Percentiles rank a stretch among this genome's conserved stretches.
Conservation (phyloP, 2,888 invertebrate species). For the Clanis bilineata region DNA sequence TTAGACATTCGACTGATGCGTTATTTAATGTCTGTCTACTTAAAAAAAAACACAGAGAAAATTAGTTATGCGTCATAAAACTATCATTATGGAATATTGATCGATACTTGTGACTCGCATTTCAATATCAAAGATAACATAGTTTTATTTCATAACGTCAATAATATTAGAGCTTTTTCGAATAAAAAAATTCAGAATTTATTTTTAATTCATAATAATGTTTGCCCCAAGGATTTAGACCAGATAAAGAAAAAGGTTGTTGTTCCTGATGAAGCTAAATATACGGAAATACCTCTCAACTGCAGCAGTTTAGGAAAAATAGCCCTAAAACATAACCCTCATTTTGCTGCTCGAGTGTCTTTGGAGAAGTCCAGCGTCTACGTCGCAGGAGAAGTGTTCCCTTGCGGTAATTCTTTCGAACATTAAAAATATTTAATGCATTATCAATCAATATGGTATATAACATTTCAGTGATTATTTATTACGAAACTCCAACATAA, state of each 20-base stretch:
- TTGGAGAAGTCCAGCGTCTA: conserved; percentile 66
- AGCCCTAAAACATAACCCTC: conserved; percentile 49
- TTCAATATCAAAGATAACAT: conserved; percentile 1
- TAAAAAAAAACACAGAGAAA: too few species aligned
- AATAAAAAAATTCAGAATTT: background rate
- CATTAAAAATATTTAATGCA: background rate
- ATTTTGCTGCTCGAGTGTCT: conserved; percentile 61
- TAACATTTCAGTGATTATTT: too few species aligned
- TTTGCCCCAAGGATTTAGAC: conserved; percentile 51
- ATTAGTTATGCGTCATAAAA: too few species aligned
- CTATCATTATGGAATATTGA: background rate
- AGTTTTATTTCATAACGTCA: background rate
- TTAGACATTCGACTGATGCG: too few species aligned
- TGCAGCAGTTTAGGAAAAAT: conserved; percentile 56
- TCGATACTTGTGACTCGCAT: background rate
- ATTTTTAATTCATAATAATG: background rate
- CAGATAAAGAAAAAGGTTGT: conserved; percentile 47
- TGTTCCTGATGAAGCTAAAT: conserved; percentile 33
- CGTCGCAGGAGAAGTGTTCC: conserved; percentile 62
- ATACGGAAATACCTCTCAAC: conserved; percentile 43
- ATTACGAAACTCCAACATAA: too few species aligned
- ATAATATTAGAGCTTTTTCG: background rate
- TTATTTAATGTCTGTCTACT: too few species aligned
- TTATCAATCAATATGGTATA: too few species aligned
- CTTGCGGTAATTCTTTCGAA: conserved; percentile 54